Evolutionary conservation across 2,797 vertebrate species (phyloP).

Genomic region (Garrulus glandarius): DNA sequence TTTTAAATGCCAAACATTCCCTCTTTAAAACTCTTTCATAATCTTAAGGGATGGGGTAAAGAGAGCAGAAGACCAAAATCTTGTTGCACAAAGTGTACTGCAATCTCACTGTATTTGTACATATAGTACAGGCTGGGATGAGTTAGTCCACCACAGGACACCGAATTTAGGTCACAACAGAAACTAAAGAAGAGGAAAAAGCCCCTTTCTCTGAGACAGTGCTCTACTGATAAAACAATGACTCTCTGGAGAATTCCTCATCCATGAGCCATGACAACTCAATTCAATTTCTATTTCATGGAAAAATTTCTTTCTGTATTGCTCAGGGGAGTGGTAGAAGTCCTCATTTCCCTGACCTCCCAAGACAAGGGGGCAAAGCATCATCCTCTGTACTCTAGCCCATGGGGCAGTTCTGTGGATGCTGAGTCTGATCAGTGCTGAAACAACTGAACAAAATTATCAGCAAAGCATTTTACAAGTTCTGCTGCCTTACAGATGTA

Average conservation of each 20-base stretch:
- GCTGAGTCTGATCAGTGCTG: fast-evolving
- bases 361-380: background rate
- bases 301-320: background rate
- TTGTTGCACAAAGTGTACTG: background rate
- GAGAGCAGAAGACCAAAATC: background rate
- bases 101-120: background rate
- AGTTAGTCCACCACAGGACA: background rate
- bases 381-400: background rate
- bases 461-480: background rate
- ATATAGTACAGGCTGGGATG: background rate
- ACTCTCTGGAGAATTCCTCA: background rate
- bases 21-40: background rate
- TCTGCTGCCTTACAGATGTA: background rate
- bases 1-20: background rate
- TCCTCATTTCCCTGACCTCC: background rate
- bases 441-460: background rate
- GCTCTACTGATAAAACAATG: background rate
- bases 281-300: background rate
- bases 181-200: background rate
- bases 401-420: fast-evolving
- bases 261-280: background rate
- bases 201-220: background rate
- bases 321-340: background rate
- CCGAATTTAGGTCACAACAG: background rate
- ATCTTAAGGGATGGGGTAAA: background rate